Base-by-base conservation (phyloP, 2,888 invertebrate genomes). In the Merodon equestris region DNA sequence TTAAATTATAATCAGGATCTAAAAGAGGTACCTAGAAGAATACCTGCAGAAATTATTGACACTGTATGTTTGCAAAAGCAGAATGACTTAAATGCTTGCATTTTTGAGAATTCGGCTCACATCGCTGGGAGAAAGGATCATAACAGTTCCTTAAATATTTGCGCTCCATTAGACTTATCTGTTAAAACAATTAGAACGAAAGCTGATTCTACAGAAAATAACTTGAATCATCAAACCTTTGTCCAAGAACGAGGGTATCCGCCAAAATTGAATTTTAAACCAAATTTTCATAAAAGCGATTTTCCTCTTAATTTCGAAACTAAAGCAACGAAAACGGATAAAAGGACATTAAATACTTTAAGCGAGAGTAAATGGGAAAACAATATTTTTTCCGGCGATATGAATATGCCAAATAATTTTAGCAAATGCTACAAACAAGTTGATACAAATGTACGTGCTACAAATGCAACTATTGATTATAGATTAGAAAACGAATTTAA, bases 101-200 rank as follows among this genome's bases (percentile, higher is more conserved):
- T 27, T 27, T 27, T 27, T 27, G 7, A 27, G 7, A 27, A 27
- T 7, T 4, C 3, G 3, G 7, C 7, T 27, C 27, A 27, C 7
- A 27, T 27, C 2, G 27, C 7, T 4, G 7, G 27, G 27, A 27
- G 27, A 27, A 27, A 27, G n/a, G n/a, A n/a, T n/a, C n/a, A 2
- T 2, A 13, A n/a, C 9, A 42, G 14, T 1, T 4, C 51, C 40
- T 40, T 44, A 15, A 48, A 44, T 34, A 18, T 12, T 9, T 13
- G 84, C 42, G 95, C 95, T 9, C 96, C 96, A 0, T 89, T 97
- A 73, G 97, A 97, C 89, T 90, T 97, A 60, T 96, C 96, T 0
- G 95, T 96, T 50, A 96, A 96, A 87, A 96, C 96, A 1, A 93
- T 96, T 0, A 93, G 95, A 86, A 96, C 96, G 57, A 94, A 95